Evolutionary conservation across 2,888 invertebrate genomes (phyloP).

Genomic region (Heteropelma amictum): DNA sequence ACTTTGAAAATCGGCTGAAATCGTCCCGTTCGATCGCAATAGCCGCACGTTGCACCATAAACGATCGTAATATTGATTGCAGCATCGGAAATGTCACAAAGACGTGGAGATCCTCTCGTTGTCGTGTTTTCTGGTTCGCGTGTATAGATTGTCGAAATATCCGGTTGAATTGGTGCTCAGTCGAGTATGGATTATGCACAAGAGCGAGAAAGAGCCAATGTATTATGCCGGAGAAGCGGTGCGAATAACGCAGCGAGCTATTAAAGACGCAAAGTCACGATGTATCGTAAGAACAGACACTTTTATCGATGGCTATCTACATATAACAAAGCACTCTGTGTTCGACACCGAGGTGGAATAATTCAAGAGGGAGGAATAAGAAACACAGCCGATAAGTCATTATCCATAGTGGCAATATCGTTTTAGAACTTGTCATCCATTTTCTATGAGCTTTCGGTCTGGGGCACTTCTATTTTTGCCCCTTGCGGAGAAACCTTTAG

Average conservation of each 20-base stretch:
- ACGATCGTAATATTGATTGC: not conserved
- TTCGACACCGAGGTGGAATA: not conserved
- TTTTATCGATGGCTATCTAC: not conserved
- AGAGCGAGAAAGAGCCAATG: conserved; percentile 4
- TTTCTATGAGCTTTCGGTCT: conserved; percentile 10
- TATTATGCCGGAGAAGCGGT: conserved; percentile 1
- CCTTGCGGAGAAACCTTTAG: not conserved
- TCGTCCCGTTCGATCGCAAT: too few species aligned
- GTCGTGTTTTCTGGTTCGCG: not conserved
- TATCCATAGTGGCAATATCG: not conserved
- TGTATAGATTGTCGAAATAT: conserved; percentile 10
- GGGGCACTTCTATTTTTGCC: conserved; percentile 17
- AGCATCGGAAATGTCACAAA: too few species aligned
- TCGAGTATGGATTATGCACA: not conserved
- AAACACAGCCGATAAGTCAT: conserved; percentile 10
- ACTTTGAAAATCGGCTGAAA: too few species aligned
- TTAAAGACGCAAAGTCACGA: not conserved
- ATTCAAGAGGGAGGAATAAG: not conserved
- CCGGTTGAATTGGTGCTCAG: conserved; percentile 16
- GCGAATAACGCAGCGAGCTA: conserved; percentile 12
- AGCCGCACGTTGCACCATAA: too few species aligned
- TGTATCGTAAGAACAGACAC: conserved; percentile 1
- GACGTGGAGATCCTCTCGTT: too few species aligned
- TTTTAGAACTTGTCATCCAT: not conserved
- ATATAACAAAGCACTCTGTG: not conserved